Conservation (phyloP, 1,140 invertebrate species). For the Plutomurus gul region DNA sequence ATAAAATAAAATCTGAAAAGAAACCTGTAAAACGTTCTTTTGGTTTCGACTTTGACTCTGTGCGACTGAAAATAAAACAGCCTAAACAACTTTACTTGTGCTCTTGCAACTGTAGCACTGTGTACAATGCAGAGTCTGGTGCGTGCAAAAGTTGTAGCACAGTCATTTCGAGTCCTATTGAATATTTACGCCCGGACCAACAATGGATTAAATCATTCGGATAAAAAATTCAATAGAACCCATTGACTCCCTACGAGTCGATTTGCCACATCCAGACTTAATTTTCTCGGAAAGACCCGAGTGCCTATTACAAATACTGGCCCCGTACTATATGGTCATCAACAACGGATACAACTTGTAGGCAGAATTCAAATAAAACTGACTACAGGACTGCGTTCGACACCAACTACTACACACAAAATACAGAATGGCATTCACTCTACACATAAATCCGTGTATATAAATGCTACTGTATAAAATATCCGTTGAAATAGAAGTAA, state of each 20-base stretch:
- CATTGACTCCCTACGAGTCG: conserved; percentile 28
- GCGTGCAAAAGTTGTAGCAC: too few species aligned
- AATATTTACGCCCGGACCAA: conserved; percentile 34
- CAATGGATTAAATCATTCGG: conserved; percentile 28
- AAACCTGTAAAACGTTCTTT: too few species aligned
- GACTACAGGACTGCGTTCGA: not conserved
- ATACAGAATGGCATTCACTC: not conserved
- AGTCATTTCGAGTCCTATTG: not conserved
- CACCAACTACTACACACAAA: not conserved
- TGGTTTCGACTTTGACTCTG: too few species aligned
- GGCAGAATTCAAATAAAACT: too few species aligned
- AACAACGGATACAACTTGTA: not conserved
- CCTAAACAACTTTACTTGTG: too few species aligned
- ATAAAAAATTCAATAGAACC: conserved; percentile 33
- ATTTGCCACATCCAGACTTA: conserved; percentile 28
- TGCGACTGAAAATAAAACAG: too few species aligned
- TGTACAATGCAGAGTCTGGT: too few species aligned
- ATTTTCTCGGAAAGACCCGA: not conserved
- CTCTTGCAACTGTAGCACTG: too few species aligned
- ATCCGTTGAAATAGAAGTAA: not conserved
- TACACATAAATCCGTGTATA: not conserved
- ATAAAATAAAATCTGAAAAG: too few species aligned
- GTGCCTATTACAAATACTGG: not conserved
- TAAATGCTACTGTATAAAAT: not conserved
- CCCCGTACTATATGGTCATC: not conserved